Conservation (phyloP, 2,113 vertebrate species). For the Etheostoma spectabile region DNA sequence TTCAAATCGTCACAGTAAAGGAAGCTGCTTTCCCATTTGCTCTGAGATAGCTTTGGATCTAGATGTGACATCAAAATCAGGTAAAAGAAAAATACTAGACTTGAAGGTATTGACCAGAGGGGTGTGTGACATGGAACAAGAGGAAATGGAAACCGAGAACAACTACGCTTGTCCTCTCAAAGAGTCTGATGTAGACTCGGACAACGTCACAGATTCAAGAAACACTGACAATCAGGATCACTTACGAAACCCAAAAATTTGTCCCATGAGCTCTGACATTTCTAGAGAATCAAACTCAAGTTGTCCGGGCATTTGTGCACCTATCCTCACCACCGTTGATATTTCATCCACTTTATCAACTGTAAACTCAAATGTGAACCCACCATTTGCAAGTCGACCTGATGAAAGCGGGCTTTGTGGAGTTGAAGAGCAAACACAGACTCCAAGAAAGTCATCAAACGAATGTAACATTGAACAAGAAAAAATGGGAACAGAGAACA, state of each 20-base stretch:
- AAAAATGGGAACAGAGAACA: not conserved
- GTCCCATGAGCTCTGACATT: not conserved
- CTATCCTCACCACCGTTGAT: not conserved
- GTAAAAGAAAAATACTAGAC: not conserved
- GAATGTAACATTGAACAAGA: not conserved
- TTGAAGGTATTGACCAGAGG: constrained; percentile 13
- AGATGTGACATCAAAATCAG: constrained; percentile 17
- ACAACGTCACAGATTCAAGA: not conserved
- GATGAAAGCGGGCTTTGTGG: not conserved
- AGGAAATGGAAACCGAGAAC: not conserved
- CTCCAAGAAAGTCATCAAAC: not conserved
- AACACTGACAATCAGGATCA: not conserved
- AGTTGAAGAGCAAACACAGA: not conserved
- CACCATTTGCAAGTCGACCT: not conserved
- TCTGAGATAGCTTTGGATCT: constrained; percentile 9
- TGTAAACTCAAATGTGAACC: not conserved
- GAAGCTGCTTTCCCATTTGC: not conserved
- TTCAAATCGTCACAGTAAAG: fast-evolving
- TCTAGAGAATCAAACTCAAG: not conserved
- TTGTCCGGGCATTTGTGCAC: not conserved
- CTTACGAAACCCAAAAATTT: not conserved
- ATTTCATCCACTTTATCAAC: not conserved
- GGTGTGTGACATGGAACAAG: not conserved
- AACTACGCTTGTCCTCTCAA: not conserved
- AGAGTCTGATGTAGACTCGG: constrained; percentile 4